Evolutionary conservation across 2,797 vertebrate species (phyloP).

Genomic region (Danio tinwini): DNA sequence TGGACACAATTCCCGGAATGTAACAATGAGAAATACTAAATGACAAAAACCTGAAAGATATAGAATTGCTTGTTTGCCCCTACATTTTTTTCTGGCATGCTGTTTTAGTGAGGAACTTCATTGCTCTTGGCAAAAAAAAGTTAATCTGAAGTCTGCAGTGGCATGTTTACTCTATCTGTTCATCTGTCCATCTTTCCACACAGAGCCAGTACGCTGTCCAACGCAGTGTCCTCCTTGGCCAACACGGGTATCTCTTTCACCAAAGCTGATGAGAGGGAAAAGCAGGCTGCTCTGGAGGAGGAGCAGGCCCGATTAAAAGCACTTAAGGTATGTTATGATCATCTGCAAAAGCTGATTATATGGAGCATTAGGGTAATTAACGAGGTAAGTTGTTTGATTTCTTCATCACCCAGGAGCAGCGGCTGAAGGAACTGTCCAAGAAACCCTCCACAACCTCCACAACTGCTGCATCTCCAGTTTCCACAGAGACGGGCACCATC

Average conservation of each 20-base stretch:
- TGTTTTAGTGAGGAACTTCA: no score
- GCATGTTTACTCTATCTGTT: slow-evolving; percentile 32
- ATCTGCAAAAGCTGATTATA: not conserved
- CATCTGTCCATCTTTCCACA: slow-evolving; percentile 29
- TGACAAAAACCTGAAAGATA: no score
- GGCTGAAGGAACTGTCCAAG: slow-evolving; percentile 93
- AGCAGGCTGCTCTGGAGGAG: slow-evolving; percentile 92
- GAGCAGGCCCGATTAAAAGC: slow-evolving; percentile 92
- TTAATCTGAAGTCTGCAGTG: not conserved
- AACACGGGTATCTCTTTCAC: slow-evolving; percentile 95
- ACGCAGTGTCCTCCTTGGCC: slow-evolving; percentile 92
- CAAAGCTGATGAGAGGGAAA: slow-evolving; percentile 96
- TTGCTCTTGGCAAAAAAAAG: not conserved
- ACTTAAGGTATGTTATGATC: slow-evolving; percentile 82
- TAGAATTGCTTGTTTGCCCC: no score
- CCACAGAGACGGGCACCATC: slow-evolving; percentile 81
- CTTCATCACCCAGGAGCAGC: slow-evolving; percentile 82
- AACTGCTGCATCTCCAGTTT: slow-evolving; percentile 89
- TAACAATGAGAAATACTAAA: no score
- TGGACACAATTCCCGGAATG: no score
- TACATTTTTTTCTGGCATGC: no score
- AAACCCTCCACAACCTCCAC: slow-evolving; percentile 85
- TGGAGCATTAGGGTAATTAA: not conserved
- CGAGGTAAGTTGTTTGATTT: slow-evolving; percentile 37
- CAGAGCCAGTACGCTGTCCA: slow-evolving; percentile 94